A percentile compares a stretch with the other conserved stretches of the same genome.
Evolutionary conservation across 1,140 invertebrate species (phyloP).

Genomic region (Zaprionus nigranus): DNA sequence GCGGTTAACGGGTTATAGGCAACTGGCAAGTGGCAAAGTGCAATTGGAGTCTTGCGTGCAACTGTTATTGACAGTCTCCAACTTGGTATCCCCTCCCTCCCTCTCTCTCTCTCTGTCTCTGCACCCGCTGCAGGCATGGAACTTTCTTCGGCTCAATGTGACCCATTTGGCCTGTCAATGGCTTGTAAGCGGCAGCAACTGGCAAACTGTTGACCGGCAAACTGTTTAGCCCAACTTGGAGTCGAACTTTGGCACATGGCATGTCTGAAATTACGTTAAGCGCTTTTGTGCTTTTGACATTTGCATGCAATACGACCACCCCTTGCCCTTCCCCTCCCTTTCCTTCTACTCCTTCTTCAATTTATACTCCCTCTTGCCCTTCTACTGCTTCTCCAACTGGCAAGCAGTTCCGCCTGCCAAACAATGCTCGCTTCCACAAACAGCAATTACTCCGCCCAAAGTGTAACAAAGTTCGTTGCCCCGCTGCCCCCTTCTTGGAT

Average conservation of each 20-base stretch:
- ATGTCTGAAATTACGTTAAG: conserved; percentile 53
- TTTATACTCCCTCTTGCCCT: not conserved
- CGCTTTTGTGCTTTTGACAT: conserved; percentile 48
- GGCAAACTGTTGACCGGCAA: conserved; percentile 9
- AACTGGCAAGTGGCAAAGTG: conserved; percentile 9
- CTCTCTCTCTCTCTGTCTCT: not conserved
- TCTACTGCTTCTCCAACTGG: not conserved
- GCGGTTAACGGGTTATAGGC: not conserved
- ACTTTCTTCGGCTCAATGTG: conserved; percentile 44
- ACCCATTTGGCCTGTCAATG: conserved; percentile 53
- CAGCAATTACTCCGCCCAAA: conserved; percentile 33
- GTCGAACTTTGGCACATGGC: conserved; percentile 50
- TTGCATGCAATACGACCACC: conserved; percentile 37
- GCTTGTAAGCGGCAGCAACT: conserved; percentile 38
- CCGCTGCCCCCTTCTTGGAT: not conserved
- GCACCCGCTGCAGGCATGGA: conserved; percentile 32
- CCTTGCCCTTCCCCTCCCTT: not conserved
- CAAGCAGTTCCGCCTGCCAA: conserved; percentile 9
- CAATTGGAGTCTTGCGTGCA: conserved; percentile 39
- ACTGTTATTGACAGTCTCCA: conserved; percentile 40
- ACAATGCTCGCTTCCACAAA: conserved; percentile 23
- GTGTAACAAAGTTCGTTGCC: conserved; percentile 26
- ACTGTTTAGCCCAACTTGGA: conserved; percentile 45
- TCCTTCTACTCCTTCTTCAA: not conserved
- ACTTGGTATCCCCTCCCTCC: not conserved